Evolutionary conservation across 2,888 invertebrate genomes (phyloP).

Genomic region (Eurytoma adleriae): DNA sequence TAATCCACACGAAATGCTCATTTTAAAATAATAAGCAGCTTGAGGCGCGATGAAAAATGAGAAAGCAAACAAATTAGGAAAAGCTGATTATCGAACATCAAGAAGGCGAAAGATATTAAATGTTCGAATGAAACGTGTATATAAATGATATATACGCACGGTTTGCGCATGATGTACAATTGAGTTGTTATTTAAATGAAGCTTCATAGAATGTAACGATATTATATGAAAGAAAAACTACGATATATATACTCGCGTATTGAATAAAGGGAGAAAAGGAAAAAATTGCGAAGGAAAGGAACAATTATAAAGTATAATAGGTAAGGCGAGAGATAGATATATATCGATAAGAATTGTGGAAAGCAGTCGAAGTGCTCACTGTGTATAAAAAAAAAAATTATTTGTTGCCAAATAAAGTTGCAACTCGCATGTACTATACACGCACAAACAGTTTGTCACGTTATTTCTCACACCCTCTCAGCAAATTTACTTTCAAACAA

Average conservation of each 20-base stretch:
- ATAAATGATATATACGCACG: conserved; percentile 42
- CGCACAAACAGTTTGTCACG: conserved; percentile 41
- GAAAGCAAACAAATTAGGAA: background rate
- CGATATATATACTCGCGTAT: conserved; percentile 14
- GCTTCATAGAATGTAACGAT: conserved; percentile 47
- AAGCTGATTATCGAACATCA: background rate
- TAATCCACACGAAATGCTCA: background rate
- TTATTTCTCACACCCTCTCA: conserved; percentile 23
- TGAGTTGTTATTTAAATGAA: conserved; percentile 45
- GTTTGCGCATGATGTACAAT: conserved; percentile 38
- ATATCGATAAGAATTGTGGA: conserved; percentile 19
- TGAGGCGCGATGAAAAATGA: background rate
- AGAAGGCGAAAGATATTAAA: background rate
- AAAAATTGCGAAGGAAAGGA: no score
- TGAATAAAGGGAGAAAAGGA: conserved; percentile 1
- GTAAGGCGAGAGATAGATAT: conserved; percentile 10
- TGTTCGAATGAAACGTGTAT: conserved; percentile 58
- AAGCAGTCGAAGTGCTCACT: conserved; percentile 16
- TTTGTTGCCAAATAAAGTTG: conserved; percentile 58
- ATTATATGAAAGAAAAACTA: conserved; percentile 45
- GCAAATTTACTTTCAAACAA: background rate
- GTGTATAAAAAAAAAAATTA: conserved; percentile 44
- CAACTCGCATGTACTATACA: conserved; percentile 53
- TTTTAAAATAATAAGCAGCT: conserved; percentile 28
- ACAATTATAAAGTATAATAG: no score